These are phyloP conservation scores for Noctua pronuba DNA, from an alignment of 2,888 invertebrate genomes.

Conservation along the genomic window DNA sequence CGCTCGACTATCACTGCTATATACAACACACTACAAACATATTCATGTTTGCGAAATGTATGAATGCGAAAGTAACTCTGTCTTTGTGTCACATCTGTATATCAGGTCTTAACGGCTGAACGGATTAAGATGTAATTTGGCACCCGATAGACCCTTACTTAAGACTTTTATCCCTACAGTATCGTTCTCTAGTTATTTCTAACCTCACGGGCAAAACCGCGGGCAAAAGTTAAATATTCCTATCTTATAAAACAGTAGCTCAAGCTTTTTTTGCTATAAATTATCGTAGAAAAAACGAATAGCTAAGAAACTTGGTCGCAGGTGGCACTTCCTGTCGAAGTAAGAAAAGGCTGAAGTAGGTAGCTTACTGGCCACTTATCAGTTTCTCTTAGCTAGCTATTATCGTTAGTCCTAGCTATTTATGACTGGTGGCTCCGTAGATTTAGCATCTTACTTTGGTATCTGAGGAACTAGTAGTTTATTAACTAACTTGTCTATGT, in stretches of 20 bases:
- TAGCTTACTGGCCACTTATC: not conserved
- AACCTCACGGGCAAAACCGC: not conserved
- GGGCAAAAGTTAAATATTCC: not conserved
- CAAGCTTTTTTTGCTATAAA: slow-evolving; percentile 9
- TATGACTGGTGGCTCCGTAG: slow-evolving; percentile 19
- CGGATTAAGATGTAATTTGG: not conserved
- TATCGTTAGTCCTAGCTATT: slow-evolving; percentile 36
- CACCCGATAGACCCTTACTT: not conserved
- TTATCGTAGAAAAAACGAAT: slow-evolving; percentile 12
- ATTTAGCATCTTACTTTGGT: slow-evolving; percentile 15
- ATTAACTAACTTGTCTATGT: not conserved
- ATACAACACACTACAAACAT: too few relatives aligned
- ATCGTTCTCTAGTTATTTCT: not conserved
- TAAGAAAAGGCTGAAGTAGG: slow-evolving; percentile 7
- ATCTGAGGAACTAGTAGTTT: slow-evolving; percentile 1
- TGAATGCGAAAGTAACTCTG: not conserved
- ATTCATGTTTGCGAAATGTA: too few relatives aligned
- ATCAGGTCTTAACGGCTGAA: not conserved
- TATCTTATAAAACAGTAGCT: not conserved
- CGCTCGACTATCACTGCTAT: too few relatives aligned
- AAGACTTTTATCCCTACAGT: not conserved
- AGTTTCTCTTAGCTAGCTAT: slow-evolving; percentile 25
- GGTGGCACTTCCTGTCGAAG: slow-evolving; percentile 45
- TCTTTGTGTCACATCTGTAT: not conserved
- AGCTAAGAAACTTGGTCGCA: slow-evolving; percentile 28